These are phyloP conservation scores for Aythya baeri DNA, from an alignment of 2,113 vertebrate genomes.

Conservation along the genomic window DNA sequence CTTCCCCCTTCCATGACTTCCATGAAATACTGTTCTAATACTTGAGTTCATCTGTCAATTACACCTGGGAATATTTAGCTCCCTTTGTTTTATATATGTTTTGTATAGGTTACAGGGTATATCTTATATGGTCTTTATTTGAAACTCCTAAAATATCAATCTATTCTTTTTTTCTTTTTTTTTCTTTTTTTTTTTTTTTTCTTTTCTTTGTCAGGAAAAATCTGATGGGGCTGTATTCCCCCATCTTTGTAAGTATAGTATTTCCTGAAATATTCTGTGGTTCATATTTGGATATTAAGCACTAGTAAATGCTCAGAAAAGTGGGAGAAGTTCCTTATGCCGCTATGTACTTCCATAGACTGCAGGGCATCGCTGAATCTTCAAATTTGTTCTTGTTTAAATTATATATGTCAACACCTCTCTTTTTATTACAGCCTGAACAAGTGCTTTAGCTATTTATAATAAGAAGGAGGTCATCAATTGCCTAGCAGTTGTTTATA, in stretches of 20 bases:
- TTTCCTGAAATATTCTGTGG: slow-evolving; percentile 16
- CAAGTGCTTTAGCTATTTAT: not conserved
- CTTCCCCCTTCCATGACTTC: not conserved
- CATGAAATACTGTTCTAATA: not conserved
- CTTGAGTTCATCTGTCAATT: not conserved
- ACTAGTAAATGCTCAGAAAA: not conserved
- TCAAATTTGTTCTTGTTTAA: not conserved
- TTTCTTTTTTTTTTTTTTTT: not conserved
- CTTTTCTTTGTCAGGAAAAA: not conserved
- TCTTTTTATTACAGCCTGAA: not conserved
- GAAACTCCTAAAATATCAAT: not conserved
- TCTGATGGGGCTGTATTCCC: not conserved
- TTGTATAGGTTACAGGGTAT: not conserved
- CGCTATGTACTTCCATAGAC: not conserved
- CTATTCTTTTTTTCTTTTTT: not conserved
- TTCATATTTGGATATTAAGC: not conserved
- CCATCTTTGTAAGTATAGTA: not conserved
- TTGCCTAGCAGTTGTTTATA: not conserved
- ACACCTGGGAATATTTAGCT: not conserved
- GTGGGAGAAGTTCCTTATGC: not conserved
- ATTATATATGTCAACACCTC: not conserved
- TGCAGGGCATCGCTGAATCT: not conserved
- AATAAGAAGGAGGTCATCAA: not conserved
- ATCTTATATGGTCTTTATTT: not conserved
- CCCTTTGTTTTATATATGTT: not conserved